Base-by-base conservation (phyloP, 2,888 invertebrate species). In the Agriotes lineatus region DNA sequence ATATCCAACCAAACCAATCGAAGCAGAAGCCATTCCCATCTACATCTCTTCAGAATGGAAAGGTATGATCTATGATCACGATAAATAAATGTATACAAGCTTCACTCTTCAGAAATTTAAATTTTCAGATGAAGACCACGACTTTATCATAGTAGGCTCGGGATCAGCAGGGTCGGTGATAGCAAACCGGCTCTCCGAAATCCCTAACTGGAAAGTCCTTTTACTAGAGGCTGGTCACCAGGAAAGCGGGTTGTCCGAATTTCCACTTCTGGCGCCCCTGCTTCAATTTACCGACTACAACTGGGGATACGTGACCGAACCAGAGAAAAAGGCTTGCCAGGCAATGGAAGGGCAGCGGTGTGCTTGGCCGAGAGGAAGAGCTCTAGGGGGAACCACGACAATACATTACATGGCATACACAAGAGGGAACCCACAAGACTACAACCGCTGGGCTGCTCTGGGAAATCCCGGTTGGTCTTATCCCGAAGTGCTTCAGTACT, bases 351-450 rank as follows among this genome's bases (percentile, higher is more conserved):
- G 79, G 33, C 69, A 79, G 48, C 71, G 72, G 66, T 82, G 83
- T 63, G 63, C 72, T 7, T 65, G 80, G 7, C 72, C 76, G 72
- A 50, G 76, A 68, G 95, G 95, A 1, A 94, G 92, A 82, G 92
- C 93, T 0, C 87, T 96, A 79, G 96, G 96, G 5, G 96, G 96
- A 1, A 91, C 91, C 6, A 92, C 92, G 71, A 90, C 92, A 0
- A 85, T 95, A 6, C 95, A 95, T 80, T 91, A 90, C 76, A 94
- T 96, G 94, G 90, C 92, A 76, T 93, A 92, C 77, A 92, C 91
- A 0, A 84, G 93, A 70, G 94, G 93, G 9, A 87, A 90, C 75
- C 86, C 87, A 0, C 82, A 86, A 2, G 95, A 96, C 78, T 96
- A 92, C 80, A 91, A 95, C 77, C 84, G 86, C 1, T 96, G 96